Conservation (phyloP, 2,797 vertebrate species). For the Microchirus variegatus region DNA sequence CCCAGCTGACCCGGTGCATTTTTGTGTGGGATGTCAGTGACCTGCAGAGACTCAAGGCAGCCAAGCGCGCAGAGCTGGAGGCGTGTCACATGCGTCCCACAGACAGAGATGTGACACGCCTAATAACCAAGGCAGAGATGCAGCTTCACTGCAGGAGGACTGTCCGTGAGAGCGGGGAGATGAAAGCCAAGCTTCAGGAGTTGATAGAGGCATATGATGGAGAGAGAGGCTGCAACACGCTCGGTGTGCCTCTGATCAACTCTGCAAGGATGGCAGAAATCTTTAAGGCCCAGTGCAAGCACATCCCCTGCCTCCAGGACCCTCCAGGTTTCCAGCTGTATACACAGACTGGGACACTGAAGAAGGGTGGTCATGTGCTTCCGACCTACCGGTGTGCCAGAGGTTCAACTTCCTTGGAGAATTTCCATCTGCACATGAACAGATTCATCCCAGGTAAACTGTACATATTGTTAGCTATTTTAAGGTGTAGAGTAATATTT, state of each 20-base stretch:
- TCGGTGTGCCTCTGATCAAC: neutral
- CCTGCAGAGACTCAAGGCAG: no score
- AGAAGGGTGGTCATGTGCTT: neutral
- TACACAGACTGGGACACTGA: neutral
- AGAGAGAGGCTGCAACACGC: neutral
- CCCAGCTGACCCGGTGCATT: no score
- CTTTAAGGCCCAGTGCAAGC: neutral
- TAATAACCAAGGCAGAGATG: no score
- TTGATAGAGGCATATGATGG: neutral
- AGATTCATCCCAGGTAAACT: neutral
- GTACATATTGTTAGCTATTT: no score
- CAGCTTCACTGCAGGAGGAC: no score
- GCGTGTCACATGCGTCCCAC: no score
- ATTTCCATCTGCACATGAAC: neutral
- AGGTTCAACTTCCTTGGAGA: neutral
- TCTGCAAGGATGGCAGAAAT: neutral
- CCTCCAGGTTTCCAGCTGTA: neutral
- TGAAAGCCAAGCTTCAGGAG: no score
- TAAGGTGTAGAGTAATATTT: no score
- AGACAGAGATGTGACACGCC: no score
- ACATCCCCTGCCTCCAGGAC: neutral
- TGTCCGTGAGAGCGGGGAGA: no score
- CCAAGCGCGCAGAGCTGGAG: no score
- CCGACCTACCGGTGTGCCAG: neutral
- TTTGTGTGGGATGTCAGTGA: no score